Conservation (phyloP, 2,797 vertebrate species). For the Eutrigla gurnardus region DNA sequence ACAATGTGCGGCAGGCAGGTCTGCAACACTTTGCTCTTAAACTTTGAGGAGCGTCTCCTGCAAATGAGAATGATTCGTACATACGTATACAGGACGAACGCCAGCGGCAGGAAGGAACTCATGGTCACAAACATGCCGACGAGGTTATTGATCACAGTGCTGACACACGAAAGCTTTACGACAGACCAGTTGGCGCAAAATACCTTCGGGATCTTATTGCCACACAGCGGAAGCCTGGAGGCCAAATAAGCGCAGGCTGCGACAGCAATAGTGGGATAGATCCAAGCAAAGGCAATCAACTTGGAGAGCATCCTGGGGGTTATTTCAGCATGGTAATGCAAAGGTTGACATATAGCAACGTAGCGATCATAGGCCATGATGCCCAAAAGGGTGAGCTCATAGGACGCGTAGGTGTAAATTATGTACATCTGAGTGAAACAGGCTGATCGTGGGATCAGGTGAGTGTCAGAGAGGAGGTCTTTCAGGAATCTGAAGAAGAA, state of each 20-base stretch:
- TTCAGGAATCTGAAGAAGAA: conserved; percentile 67
- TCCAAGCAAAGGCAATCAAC: conserved; percentile 35
- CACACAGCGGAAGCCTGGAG: conserved; percentile 63
- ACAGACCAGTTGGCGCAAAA: conserved; percentile 71
- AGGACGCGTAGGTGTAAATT: conserved; percentile 69
- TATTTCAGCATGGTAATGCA: conserved; percentile 68
- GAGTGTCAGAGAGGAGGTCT: conserved; percentile 64
- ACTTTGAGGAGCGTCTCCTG: conserved; percentile 47
- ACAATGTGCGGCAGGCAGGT: conserved; percentile 70
- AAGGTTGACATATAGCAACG: conserved; percentile 68
- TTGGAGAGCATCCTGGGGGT: conserved; percentile 25
- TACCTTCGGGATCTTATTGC: conserved; percentile 60
- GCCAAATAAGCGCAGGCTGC: conserved; percentile 47
- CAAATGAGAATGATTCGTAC: conserved; percentile 55
- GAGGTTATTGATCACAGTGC: conserved; percentile 56
- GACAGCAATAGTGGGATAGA: conserved; percentile 52
- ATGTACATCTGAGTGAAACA: conserved; percentile 68
- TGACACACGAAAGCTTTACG: conserved; percentile 64
- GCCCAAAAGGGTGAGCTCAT: conserved; percentile 65
- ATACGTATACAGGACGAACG: conserved; percentile 71
- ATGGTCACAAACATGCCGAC: conserved; percentile 52
- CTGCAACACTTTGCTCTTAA: conserved; percentile 62
- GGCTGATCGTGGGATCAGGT: conserved; percentile 55
- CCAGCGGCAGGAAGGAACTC: conserved; percentile 57
- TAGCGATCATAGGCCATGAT: conserved; percentile 73